Evolutionary conservation across 2,113 vertebrate genomes (phyloP).

Genomic region (Heterotilapia buettikoferi): DNA sequence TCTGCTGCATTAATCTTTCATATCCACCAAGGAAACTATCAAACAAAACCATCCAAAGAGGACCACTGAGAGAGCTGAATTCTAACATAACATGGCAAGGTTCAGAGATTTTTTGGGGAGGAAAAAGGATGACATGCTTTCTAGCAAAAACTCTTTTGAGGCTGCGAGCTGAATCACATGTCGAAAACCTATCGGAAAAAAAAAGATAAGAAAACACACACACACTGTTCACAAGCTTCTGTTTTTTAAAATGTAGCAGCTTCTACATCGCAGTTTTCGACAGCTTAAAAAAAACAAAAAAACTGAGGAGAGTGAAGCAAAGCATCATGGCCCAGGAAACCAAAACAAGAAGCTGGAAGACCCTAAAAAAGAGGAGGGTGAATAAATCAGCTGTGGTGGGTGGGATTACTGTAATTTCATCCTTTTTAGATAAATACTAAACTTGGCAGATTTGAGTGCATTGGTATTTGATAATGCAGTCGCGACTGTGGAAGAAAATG

Average conservation of each 20-base stretch:
- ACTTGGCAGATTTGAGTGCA: not conserved
- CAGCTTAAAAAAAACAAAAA: not conserved
- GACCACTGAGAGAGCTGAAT: slow-evolving; percentile 46
- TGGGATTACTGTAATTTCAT: not conserved
- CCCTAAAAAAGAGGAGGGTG: not conserved
- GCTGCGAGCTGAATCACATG: not conserved
- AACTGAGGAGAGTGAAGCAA: not conserved
- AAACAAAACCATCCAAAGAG: slow-evolving; percentile 54
- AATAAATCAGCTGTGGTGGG: not conserved
- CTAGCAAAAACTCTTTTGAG: slow-evolving; percentile 34
- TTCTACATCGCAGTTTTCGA: not conserved
- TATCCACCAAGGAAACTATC: slow-evolving; percentile 62
- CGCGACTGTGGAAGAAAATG: not conserved
- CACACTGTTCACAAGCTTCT: not conserved
- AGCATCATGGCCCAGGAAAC: not conserved
- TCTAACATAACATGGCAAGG: slow-evolving; percentile 28
- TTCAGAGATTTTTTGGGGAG: slow-evolving; percentile 5
- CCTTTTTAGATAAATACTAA: not conserved
- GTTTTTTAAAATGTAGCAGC: not conserved
- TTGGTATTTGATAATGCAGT: not conserved
- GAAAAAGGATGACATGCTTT: slow-evolving; percentile 29
- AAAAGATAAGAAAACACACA: not conserved
- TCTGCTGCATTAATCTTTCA: slow-evolving; percentile 67
- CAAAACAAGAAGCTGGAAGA: not conserved
- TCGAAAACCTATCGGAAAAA: not conserved